Percentiles rank a stretch among this genome's conserved stretches.
Conservation (phyloP, 2,113 vertebrate species). For the Laticauda laticaudata region DNA sequence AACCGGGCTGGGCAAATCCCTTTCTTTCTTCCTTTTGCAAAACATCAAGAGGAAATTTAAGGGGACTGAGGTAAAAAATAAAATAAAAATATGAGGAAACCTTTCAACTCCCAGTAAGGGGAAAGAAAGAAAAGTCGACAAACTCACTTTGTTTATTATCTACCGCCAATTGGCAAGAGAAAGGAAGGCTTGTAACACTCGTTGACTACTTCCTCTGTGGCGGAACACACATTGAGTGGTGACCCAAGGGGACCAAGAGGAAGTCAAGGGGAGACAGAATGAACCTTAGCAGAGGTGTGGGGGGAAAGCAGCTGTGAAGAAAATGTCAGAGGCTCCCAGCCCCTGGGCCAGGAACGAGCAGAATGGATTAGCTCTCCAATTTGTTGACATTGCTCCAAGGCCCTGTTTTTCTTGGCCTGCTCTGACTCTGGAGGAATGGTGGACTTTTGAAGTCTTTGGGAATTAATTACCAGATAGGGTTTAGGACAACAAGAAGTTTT, state of each 20-base stretch:
- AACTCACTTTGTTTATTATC: conserved; percentile 16
- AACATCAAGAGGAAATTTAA: background rate
- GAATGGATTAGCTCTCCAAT: conserved; percentile 2
- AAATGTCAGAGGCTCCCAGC: conserved; percentile 18
- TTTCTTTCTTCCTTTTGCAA: background rate
- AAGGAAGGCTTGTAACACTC: conserved; percentile 14
- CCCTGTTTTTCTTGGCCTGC: conserved; percentile 15
- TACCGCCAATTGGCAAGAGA: conserved; percentile 36
- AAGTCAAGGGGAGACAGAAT: conserved; percentile 19
- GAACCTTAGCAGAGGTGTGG: conserved; percentile 21
- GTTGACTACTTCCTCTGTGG: conserved; percentile 39
- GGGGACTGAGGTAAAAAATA: background rate
- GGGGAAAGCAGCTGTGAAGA: background rate
- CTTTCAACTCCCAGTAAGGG: background rate
- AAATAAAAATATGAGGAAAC: background rate
- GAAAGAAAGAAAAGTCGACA: background rate
- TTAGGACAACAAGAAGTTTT: conserved; percentile 1
- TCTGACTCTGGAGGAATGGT: background rate
- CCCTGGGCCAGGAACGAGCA: background rate
- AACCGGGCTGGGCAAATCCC: background rate
- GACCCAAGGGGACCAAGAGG: conserved; percentile 38
- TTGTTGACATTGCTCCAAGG: conserved; percentile 24
- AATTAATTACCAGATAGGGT: conserved; percentile 5
- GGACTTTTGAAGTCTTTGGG: conserved; percentile 7
- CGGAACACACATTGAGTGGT: conserved; percentile 51